phyloP scores from a whole-genome alignment of 2,797 vertebrate species.

The Pelodytes ibericus region DNA sequence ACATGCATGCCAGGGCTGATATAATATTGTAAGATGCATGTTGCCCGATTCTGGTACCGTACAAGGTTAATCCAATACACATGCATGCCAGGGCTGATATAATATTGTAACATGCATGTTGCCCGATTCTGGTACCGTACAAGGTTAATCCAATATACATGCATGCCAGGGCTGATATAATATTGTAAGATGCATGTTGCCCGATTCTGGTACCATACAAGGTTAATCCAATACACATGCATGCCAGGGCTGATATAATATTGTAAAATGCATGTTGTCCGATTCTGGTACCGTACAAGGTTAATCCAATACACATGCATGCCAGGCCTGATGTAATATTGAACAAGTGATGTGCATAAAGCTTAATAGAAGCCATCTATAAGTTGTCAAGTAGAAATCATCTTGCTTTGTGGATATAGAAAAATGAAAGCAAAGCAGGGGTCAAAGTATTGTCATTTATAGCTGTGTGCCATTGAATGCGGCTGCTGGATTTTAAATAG shows the following conservation, averaged over 20 bases:
- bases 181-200: not conserved
- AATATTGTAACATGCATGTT: not conserved
- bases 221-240: constrained; percentile 48
- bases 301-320: constrained; percentile 50
- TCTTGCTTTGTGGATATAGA: constrained; percentile 36
- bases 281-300: not conserved
- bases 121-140: not conserved
- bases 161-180: constrained; percentile 56
- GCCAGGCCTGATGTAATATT: constrained; percentile 55
- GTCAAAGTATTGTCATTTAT: constrained; percentile 57
- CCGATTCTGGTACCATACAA: not conserved
- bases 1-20: constrained; percentile 55
- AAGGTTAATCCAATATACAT: constrained; percentile 48
- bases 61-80: constrained; percentile 45
- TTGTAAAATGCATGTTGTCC: not conserved
- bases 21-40: constrained; percentile 15
- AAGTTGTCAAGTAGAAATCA: constrained; percentile 42
- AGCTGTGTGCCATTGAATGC: constrained; percentile 70
- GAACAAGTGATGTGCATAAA: constrained; percentile 27
- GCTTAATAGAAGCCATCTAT: constrained; percentile 57
- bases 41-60: not conserved
- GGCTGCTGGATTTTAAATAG: constrained; percentile 74
- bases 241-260: constrained; percentile 56
- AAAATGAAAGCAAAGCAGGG: constrained; percentile 55
- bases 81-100: constrained; percentile 56